These are phyloP conservation scores for Mesorhabditis sp. DNA, from an alignment of 2,888 invertebrate species.

Conservation along the genomic window DNA sequence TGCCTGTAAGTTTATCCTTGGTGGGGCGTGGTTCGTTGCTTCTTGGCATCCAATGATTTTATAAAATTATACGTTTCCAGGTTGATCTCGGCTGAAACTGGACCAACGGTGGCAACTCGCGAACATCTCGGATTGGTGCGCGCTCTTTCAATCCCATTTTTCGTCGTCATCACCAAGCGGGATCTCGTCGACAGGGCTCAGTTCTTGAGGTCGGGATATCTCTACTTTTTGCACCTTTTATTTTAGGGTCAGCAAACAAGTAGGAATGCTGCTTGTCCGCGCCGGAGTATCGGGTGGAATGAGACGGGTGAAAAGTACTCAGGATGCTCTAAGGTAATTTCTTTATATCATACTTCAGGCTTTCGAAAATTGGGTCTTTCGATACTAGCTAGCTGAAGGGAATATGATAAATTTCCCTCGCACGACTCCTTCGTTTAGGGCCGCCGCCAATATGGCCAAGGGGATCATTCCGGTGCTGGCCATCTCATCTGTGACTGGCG, in stretches of 20 bases:
- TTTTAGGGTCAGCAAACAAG: conserved; percentile 28
- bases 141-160: conserved; percentile 73
- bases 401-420: too few species aligned
- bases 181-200: conserved; percentile 70
- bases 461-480: conserved; percentile 61
- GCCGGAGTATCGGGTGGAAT: conserved; percentile 30
- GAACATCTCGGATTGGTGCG: conserved; percentile 78
- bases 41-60: background rate
- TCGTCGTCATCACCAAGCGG: conserved; percentile 87
- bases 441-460: conserved; percentile 68
- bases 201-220: conserved; percentile 36
- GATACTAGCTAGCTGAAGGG: too few species aligned
- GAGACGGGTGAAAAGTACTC: conserved; percentile 35
- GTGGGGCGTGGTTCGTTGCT: background rate
- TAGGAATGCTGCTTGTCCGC: conserved; percentile 26
- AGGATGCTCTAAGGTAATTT: conserved; percentile 37
- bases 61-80: conserved; percentile 10
- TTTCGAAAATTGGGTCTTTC: too few species aligned
- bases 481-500: conserved; percentile 84
- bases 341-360: background rate
- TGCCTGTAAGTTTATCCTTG: conserved; percentile 65
- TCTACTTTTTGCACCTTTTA: background rate
- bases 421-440: conserved; percentile 63
- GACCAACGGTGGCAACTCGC: conserved; percentile 68
- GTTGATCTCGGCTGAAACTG: conserved; percentile 71